These are phyloP conservation scores for Laticauda colubrina DNA, from an alignment of 2,113 vertebrate species.

Conservation along the genomic window DNA sequence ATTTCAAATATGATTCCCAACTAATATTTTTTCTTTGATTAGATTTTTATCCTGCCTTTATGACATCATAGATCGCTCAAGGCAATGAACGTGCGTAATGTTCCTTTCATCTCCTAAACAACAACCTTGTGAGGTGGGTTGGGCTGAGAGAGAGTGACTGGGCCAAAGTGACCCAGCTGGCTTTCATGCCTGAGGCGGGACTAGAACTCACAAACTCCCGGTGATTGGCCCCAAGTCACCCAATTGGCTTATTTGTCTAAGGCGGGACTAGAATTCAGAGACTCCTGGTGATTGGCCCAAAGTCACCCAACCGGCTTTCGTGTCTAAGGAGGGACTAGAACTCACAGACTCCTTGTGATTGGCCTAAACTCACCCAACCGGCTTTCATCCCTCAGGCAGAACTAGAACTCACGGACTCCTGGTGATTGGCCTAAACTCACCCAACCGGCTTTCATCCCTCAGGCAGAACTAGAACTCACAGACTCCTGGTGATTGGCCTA, in stretches of 20 bases:
- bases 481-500: rapidly evolving
- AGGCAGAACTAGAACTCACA: no score
- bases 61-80: neutral
- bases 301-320: no score
- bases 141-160: neutral
- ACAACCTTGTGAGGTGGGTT: neutral
- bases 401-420: neutral
- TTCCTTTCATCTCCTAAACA: neutral
- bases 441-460: no score
- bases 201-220: no score
- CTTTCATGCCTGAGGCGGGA: no score
- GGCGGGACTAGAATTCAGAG: neutral
- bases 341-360: neutral
- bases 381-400: neutral
- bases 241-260: neutral
- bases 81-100: neutral
- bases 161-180: no score
- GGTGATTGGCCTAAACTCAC: no score
- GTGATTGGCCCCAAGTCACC: neutral
- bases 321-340: neutral
- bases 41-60: neutral
- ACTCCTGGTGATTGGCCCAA: no score
- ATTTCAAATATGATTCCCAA: neutral
- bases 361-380: neutral
- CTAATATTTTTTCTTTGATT: neutral